Evolutionary conservation across 2,888 invertebrate genomes (phyloP).

Genomic region (Ormyrus nitidulus): DNA sequence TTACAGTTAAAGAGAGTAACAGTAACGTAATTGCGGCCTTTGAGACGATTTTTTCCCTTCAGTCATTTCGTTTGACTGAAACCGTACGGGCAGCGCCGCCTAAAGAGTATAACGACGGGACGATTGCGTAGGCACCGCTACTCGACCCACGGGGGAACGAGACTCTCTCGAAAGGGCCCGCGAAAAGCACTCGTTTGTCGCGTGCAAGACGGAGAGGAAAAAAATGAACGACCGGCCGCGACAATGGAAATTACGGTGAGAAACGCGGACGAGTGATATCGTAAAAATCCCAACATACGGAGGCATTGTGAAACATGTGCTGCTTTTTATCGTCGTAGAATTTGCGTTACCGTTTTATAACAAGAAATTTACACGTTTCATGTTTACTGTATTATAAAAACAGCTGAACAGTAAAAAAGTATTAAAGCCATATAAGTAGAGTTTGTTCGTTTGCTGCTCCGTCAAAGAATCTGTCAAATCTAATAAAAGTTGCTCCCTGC

Average conservation of each 20-base stretch:
- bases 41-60: constrained; percentile 51
- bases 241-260: constrained; percentile 19
- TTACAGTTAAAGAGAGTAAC: constrained; percentile 30
- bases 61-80: constrained; percentile 18
- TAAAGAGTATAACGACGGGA: constrained; percentile 18
- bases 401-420: too few relatives aligned
- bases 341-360: background rate
- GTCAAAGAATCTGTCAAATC: too few relatives aligned
- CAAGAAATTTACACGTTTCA: too few relatives aligned
- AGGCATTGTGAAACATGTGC: background rate
- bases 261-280: background rate
- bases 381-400: too few relatives aligned
- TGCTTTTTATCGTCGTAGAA: background rate
- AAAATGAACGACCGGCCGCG: background rate
- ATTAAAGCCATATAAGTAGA: too few relatives aligned
- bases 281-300: background rate
- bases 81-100: constrained; percentile 9
- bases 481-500: too few relatives aligned
- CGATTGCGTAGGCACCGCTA: constrained; percentile 47
- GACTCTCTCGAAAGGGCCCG: constrained; percentile 9
- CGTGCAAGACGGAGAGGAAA: too few relatives aligned
- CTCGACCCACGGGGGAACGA: constrained; percentile 26
- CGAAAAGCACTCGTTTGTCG: constrained; percentile 16
- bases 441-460: too few relatives aligned
- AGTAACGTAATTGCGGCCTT: constrained; percentile 39